Conservation (phyloP, 2,113 vertebrate species). For the Campylomormyrus numenius region DNA sequence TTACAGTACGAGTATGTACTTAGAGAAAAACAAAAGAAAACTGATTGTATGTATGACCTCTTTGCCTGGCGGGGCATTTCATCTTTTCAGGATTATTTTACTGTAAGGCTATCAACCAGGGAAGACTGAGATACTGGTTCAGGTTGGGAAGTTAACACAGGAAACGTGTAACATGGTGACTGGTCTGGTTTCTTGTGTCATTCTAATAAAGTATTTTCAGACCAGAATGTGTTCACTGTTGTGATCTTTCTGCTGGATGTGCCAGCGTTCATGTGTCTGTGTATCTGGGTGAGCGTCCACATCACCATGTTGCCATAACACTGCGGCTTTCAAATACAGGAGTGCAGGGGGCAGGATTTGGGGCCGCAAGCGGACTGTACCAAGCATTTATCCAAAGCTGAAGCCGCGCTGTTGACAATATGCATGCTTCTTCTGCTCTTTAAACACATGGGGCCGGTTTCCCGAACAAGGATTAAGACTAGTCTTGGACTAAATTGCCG, state of each 20-base stretch:
- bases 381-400: not conserved
- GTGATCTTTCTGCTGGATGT: not conserved
- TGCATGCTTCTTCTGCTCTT: not conserved
- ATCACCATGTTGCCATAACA: conserved; percentile 14
- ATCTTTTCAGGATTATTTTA: conserved; percentile 52
- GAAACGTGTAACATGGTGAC: conserved; percentile 39
- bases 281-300: not conserved
- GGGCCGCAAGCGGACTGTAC: not conserved
- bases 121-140: conserved; percentile 30
- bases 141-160: conserved; percentile 31
- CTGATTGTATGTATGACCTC: conserved; percentile 72
- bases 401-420: not conserved
- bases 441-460: not conserved
- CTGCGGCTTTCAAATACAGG: not conserved
- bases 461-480: no score
- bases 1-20: conserved; percentile 80
- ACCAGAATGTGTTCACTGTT: not conserved
- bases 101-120: conserved; percentile 14
- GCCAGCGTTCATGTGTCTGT: not conserved
- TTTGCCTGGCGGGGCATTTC: conserved; percentile 71
- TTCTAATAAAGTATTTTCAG: conserved; percentile 48
- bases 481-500: no score
- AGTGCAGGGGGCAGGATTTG: not conserved
- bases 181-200: conserved; percentile 45
- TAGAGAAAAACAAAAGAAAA: conserved; percentile 56